phyloP scores from a whole-genome alignment of 2,888 invertebrate species.

The Drosophila anomalata region DNA sequence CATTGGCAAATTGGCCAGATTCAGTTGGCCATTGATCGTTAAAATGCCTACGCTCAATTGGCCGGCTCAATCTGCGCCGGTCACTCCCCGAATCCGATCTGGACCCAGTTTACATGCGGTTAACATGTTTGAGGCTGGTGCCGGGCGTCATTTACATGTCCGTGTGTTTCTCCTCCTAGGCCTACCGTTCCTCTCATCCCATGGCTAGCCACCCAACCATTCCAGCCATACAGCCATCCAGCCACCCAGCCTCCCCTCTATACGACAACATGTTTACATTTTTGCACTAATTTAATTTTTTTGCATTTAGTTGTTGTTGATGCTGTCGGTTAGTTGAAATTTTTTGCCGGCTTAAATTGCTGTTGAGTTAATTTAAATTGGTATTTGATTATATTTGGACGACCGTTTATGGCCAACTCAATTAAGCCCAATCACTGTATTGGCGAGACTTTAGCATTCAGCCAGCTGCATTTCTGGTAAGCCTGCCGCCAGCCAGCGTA shows the following conservation, averaged over 20 bases:
- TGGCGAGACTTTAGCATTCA: conserved; percentile 73
- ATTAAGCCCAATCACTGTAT: conserved; percentile 77
- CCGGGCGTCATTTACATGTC: conserved; percentile 79
- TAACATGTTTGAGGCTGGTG: conserved; percentile 75
- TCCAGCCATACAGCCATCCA: neutral
- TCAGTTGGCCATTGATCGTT: conserved; percentile 34
- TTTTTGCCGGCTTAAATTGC: conserved; percentile 69
- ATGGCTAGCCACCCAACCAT: conserved; percentile 14
- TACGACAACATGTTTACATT: conserved; percentile 75
- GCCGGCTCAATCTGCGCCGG: conserved; percentile 20
- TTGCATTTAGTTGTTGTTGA: conserved; percentile 55
- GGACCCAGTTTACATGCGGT: conserved; percentile 67
- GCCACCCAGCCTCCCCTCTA: conserved; percentile 36
- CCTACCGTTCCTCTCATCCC: conserved; percentile 37
- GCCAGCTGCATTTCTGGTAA: conserved; percentile 56
- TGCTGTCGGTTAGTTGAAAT: conserved; percentile 46
- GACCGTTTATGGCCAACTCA: conserved; percentile 77
- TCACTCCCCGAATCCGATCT: conserved; percentile 15
- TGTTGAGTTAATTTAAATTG: conserved; percentile 80
- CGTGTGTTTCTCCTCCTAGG: conserved; percentile 56
- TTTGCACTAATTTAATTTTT: conserved; percentile 79
- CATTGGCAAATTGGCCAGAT: conserved; percentile 43
- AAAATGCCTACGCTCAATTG: conserved; percentile 45
- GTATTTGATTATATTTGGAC: conserved; percentile 79
- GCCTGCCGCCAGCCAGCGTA: neutral